Percentiles rank a stretch among this genome's conserved stretches.
Evolutionary conservation across 2,113 vertebrate genomes (phyloP).

Genomic region (Perca flavescens): DNA sequence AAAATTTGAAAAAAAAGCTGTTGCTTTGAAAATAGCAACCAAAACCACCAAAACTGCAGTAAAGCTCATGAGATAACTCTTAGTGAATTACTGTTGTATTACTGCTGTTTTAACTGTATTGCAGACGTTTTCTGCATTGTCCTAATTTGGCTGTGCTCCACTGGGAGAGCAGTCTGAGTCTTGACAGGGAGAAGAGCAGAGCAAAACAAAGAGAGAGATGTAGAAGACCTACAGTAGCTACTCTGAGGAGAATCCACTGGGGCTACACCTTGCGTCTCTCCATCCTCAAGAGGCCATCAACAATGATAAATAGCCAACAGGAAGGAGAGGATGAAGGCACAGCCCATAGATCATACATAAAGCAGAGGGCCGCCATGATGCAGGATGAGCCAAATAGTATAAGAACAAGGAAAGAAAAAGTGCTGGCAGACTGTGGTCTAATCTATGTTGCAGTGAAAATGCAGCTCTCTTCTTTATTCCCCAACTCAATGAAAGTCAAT

Average conservation of each 20-base stretch:
- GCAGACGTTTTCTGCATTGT: conserved; percentile 22
- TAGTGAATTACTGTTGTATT: no score
- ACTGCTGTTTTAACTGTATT: not conserved
- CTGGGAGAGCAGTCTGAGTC: conserved; percentile 26
- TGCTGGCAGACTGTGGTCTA: conserved; percentile 61
- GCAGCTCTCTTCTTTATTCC: conserved; percentile 51
- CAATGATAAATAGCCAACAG: conserved; percentile 64
- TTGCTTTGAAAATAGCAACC: no score
- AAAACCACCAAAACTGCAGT: no score
- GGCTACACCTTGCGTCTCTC: conserved; percentile 13
- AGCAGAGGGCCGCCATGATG: conserved; percentile 32
- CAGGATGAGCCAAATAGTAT: not conserved
- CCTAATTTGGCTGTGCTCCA: conserved; percentile 44
- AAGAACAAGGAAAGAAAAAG: conserved; percentile 36
- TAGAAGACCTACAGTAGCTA: conserved; percentile 24
- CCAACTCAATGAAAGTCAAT: conserved; percentile 65
- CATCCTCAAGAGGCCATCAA: conserved; percentile 49
- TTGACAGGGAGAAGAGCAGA: conserved; percentile 15
- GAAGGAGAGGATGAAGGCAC: conserved; percentile 36
- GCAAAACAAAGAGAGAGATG: conserved; percentile 52
- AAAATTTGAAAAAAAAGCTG: no score
- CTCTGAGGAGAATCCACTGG: conserved; percentile 39
- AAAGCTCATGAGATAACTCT: no score
- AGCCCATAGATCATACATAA: conserved; percentile 48
- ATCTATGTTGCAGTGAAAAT: conserved; percentile 62